These are phyloP conservation scores for Callipepla squamata DNA, from an alignment of 2,113 vertebrate genomes.

Conservation along the genomic window DNA sequence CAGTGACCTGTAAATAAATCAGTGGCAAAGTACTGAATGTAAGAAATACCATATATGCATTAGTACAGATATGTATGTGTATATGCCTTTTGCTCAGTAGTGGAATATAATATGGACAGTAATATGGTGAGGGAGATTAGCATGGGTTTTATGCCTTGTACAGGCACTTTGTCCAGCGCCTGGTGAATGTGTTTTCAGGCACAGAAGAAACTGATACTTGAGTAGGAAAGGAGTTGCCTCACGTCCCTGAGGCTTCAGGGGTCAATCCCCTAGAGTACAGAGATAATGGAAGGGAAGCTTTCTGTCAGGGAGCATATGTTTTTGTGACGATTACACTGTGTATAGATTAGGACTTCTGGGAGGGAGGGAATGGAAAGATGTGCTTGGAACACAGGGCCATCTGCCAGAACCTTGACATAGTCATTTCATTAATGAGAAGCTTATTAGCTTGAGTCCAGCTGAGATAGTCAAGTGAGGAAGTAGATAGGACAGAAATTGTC, in stretches of 20 bases:
- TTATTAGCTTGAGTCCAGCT: conserved; percentile 49
- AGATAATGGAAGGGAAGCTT: conserved; percentile 61
- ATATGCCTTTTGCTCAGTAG: neutral
- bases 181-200: neutral
- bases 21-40: neutral
- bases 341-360: conserved; percentile 66
- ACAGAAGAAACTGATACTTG: neutral
- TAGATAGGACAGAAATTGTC: neutral
- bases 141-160: neutral
- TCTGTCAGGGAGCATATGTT: conserved; percentile 68
- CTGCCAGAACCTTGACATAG: conserved; percentile 57
- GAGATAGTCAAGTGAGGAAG: neutral
- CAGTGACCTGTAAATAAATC: neutral
- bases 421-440: conserved; percentile 49
- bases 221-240: neutral
- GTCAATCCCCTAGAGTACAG: conserved; percentile 26
- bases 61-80: neutral
- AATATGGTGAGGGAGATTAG: neutral
- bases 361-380: conserved; percentile 48
- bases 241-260: neutral
- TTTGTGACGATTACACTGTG: conserved; percentile 45
- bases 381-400: conserved; percentile 44
- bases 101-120: neutral
- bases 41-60: neutral
- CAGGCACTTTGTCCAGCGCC: neutral